Base-by-base conservation (phyloP, 2,888 invertebrate genomes). In the Hypolimnas misippus region DNA sequence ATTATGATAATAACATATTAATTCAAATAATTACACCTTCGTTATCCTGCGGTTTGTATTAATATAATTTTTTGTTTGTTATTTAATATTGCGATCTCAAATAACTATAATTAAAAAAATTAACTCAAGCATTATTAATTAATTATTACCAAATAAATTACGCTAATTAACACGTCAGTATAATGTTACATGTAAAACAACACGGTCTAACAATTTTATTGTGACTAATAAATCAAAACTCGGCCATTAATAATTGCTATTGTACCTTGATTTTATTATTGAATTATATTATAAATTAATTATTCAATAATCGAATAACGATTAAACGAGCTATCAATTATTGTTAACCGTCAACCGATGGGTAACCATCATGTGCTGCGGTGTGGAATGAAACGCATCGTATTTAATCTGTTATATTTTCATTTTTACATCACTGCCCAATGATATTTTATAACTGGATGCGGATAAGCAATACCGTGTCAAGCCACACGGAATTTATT, bases 211-310 rank as follows among this genome's bases (percentile, higher is more conserved):
- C 16, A 6, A 25, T 29, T 7, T n/a, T 8, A 12, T 21, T 12
- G 21, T n/a, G n/a, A n/a, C n/a, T 25, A 21, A 25, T 46, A 21
- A 25, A 46, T 46, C 46, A 46, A 46, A 25, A 46, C 4, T 46
- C 21, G 25, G 7, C 4, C n/a, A 46, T 46, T 46, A 46, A 46
- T 46, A 46, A 42, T 10, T n/a, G 10, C 6, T 21, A 8, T n/a
- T n/a, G n/a, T 21, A 21, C n/a, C n/a, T 46, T 6, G 21, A 46
- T 46, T 21, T 21, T 21, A 21, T 12, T 12, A 25, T 46, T 21
- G 6, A 12, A 46, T 46, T 21, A n/a, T n/a, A n/a, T n/a, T n/a
- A n/a, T n/a, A n/a, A n/a, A 46, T 21, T n/a, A 21, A 46, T 12
- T 25, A 42, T 42, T 42, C 1, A 40, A 17, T 17, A 10, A 17